Conservation (phyloP, 1,140 invertebrate genomes). For the Drosophila rhopaloa region DNA sequence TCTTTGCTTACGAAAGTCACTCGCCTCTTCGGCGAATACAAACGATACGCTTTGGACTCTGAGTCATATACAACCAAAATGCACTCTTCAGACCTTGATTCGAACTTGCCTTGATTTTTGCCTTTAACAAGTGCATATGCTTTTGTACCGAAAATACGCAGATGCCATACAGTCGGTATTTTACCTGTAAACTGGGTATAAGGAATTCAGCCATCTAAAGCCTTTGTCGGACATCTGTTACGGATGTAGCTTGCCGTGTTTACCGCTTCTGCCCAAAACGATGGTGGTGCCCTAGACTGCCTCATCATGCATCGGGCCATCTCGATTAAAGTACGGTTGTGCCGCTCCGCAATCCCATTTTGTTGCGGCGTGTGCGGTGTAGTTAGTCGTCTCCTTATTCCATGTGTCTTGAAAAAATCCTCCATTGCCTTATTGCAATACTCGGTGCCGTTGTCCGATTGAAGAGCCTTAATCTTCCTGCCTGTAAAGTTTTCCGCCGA, state of each 20-base stretch:
- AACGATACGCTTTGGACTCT: not conserved
- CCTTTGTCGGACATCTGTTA: not conserved
- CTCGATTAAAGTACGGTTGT: no score
- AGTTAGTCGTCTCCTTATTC: no score
- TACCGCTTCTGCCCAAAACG: not conserved
- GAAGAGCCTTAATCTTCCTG: not conserved
- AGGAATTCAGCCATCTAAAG: not conserved
- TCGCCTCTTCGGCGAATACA: not conserved
- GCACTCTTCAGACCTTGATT: not conserved
- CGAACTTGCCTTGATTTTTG: not conserved
- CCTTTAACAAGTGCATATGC: constrained; percentile 2
- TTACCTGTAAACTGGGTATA: not conserved
- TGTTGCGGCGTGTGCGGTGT: no score
- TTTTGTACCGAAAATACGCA: not conserved
- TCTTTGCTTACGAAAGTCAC: not conserved
- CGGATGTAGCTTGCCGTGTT: not conserved
- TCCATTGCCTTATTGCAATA: not conserved
- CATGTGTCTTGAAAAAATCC: not conserved
- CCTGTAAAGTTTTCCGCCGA: not conserved
- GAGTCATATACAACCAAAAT: not conserved
- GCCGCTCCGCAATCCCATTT: no score
- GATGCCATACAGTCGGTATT: constrained; percentile 1
- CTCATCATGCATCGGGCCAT: not conserved
- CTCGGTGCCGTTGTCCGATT: not conserved
- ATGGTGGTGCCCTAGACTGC: not conserved